These are phyloP conservation scores for Ophioderma brevispina DNA, from an alignment of 35 echinoderm and acorn worm species.

Conservation along the genomic window DNA sequence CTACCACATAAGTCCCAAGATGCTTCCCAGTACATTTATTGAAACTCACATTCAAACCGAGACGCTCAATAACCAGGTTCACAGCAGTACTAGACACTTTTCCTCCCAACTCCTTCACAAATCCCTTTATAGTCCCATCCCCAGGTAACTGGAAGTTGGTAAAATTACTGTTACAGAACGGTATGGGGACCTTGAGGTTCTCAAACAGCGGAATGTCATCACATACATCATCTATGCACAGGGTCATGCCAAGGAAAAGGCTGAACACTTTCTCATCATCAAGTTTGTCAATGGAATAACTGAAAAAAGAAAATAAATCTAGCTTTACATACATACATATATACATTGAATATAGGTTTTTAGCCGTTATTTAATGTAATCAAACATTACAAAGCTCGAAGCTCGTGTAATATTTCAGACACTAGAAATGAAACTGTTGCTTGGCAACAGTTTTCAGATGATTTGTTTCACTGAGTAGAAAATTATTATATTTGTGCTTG, in stretches of 20 bases:
- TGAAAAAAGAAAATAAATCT: not conserved
- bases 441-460: no score
- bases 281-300: slow-evolving; percentile 35
- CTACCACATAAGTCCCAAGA: no score
- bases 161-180: slow-evolving; percentile 23
- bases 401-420: no score
- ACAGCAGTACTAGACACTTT: not conserved
- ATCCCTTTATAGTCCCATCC: not conserved
- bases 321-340: not conserved
- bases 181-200: slow-evolving; percentile 13
- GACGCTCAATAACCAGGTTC: not conserved
- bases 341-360: no score
- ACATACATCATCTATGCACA: not conserved
- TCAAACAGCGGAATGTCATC: slow-evolving; percentile 11
- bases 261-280: slow-evolving; percentile 18
- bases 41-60: slow-evolving; percentile 20
- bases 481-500: no score
- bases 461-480: no score
- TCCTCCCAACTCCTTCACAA: not conserved
- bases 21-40: no score
- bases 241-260: not conserved
- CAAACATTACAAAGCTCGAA: no score
- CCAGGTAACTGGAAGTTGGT: not conserved
- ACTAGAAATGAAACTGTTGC: no score
- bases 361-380: no score